Base-by-base conservation (phyloP, 1,140 invertebrate genomes). In the Drosophila elegans region DNA sequence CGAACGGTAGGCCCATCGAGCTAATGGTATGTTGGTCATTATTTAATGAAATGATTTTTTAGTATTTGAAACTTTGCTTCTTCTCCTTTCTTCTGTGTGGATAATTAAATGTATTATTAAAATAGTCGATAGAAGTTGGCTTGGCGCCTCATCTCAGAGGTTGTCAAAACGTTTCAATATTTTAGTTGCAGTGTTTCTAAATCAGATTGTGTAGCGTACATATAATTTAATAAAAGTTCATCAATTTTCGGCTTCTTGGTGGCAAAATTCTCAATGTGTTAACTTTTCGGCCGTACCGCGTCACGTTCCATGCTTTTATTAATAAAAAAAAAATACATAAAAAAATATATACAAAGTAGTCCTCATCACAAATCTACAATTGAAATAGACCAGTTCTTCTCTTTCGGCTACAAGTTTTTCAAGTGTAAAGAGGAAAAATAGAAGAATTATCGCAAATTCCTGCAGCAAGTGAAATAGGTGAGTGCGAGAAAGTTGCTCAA, bases 161-260 rank as follows among this genome's bases (percentile, higher is more conserved):
- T 10, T 60, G 42, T 80, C 76, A 84, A 73, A 46, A 36, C 38
- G 32, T 51, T 29, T 52, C 27, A 51, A 16, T 51, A 41, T 67
- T 80, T 80, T 78, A 83, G 44, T 85, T 62, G 80, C 81, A 77
- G 56, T 84, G 81, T 85, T 85, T 79, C 81, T 44, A 88, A 89
- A 83, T 77, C 80, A 88, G 80, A 86, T 82, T 89, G 83, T 89
- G 83, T 88, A 69, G 63, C 83, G 83, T 86, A 86, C 74, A 86
- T 76, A 77, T 85, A 79, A 69, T 83, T 88, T 86, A 69, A 83
- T 80, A 79, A 88, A 88, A 83, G 72, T 89, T 74, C 29, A 74
- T 56, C 32, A 69, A 42, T 83, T 89, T 88, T 88, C 80, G 84
- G 83, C 82, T 73, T 80, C 13, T 86, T 66, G 78, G 71, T 88